Percentiles rank a stretch among this genome's conserved stretches.
Evolutionary conservation across 2,888 invertebrate genomes (phyloP).

Genomic region (Atethmia centrago): DNA sequence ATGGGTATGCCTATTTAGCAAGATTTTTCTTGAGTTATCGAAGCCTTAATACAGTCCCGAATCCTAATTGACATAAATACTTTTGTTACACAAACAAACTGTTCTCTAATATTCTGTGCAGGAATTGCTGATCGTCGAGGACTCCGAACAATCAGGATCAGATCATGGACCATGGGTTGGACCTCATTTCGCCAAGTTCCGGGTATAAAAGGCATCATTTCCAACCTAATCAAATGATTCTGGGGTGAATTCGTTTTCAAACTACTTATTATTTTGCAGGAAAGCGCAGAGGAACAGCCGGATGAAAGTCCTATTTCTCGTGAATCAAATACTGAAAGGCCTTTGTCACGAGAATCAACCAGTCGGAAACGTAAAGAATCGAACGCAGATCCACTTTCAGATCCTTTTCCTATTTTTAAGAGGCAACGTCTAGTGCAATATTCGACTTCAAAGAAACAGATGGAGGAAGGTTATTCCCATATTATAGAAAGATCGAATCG

Average conservation of each 20-base stretch:
- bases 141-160: slow-evolving; percentile 23
- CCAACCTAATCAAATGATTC: not conserved
- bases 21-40: not conserved
- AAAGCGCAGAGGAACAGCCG: slow-evolving; percentile 8
- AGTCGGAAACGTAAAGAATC: slow-evolving; percentile 21
- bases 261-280: slow-evolving; percentile 19
- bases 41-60: not conserved
- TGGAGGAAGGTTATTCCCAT: not conserved
- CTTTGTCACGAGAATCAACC: slow-evolving; percentile 16
- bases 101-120: not conserved
- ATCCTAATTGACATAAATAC: not conserved
- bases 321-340: slow-evolving; percentile 16
- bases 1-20: not conserved
- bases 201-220: not conserved
- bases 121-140: slow-evolving; percentile 26
- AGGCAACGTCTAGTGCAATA: not conserved
- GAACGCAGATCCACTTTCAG: slow-evolving; percentile 8
- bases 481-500: not conserved
- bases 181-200: not conserved
- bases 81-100: not conserved
- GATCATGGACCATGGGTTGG: not conserved
- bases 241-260: not conserved
- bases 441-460: not conserved
- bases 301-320: slow-evolving; percentile 10
- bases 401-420: slow-evolving; percentile 5